Base-by-base conservation (phyloP, 1,140 invertebrate species). In the Cydia amplana region DNA sequence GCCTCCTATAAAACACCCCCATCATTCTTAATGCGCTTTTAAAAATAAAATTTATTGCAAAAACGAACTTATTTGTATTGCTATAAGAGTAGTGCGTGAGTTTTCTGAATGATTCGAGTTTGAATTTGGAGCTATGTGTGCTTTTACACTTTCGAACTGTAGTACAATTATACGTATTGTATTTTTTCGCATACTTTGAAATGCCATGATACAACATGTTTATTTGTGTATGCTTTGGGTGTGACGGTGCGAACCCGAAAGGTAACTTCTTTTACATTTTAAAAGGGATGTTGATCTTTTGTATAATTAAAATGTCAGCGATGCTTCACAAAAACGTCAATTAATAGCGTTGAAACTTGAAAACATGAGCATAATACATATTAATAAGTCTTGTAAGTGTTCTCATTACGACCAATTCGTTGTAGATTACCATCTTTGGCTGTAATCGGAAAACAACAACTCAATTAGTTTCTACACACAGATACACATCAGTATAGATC, bases 321-420 rank as follows among this genome's bases (percentile, higher is more conserved):
- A 60, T 23, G 55, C 55, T 20, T n/a, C 79, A 79, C 80, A 82
- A 85, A 88, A 78, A 75, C 77, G 73, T 83, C 78, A 81, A 87
- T 87, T 86, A 88, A 78, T 79, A 74, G 79, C 76, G 83, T 85
- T 80, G 72, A 77, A 81, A 78, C 74, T 76, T 81, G 85, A 80
- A 80, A 78, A 79, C 43, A 74, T 76, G 73, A 75, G 73, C 73
- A 28, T 78, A 82, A 86, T 89, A 83, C 87, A 88, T 89, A 91
- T 91, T 91, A 87, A 89, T 91, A 84, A 86, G 86, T 49, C 74
- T 84, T 87, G 87, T 87, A 87, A 86, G 85, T 83, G 84, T 85
- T 83, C 87, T 83, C 87, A 85, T 89, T 89, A 87, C 81, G 84
- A 81, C 81, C 81, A 84, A 89, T 85, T 81, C 84, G 82, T 83